These are phyloP conservation scores for Drosophila nr. perissopoda DNA, from an alignment of 2,888 invertebrate species.

Conservation along the genomic window DNA sequence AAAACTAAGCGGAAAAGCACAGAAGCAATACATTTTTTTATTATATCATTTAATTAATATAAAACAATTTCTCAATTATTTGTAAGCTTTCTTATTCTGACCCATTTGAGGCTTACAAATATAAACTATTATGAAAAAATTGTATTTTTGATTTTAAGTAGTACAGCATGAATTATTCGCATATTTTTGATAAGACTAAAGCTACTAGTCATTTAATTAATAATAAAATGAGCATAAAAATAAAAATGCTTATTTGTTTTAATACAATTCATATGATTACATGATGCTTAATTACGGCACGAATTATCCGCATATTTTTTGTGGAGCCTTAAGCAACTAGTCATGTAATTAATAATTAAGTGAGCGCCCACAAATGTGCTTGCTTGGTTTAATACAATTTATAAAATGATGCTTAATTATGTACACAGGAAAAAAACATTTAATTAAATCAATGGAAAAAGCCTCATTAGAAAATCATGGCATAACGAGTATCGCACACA, in stretches of 20 bases:
- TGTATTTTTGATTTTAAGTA: neutral
- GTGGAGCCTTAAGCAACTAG: neutral
- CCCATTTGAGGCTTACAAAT: neutral
- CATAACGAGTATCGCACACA: constrained; percentile 31
- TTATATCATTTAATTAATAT: neutral
- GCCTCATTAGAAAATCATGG: constrained; percentile 44
- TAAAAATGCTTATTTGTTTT: too few relatives aligned
- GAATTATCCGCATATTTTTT: neutral
- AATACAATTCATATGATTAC: constrained; percentile 10
- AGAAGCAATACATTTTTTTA: neutral
- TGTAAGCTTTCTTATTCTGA: neutral
- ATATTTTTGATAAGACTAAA: neutral
- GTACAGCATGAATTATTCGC: neutral
- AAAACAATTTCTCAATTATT: neutral
- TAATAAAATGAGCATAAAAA: constrained; percentile 6
- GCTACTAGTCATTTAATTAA: neutral
- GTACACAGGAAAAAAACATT: constrained; percentile 32
- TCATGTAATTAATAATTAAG: constrained; percentile 11
- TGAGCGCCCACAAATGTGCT: neutral
- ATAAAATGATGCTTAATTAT: constrained; percentile 38
- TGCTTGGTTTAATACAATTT: constrained; percentile 18
- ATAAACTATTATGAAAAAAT: neutral
- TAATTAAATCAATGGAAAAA: constrained; percentile 58
- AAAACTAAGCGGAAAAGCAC: neutral
- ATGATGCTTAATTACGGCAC: constrained; percentile 20